phyloP scores from a whole-genome alignment of 1,140 invertebrate species.

The Homarus americanus region DNA sequence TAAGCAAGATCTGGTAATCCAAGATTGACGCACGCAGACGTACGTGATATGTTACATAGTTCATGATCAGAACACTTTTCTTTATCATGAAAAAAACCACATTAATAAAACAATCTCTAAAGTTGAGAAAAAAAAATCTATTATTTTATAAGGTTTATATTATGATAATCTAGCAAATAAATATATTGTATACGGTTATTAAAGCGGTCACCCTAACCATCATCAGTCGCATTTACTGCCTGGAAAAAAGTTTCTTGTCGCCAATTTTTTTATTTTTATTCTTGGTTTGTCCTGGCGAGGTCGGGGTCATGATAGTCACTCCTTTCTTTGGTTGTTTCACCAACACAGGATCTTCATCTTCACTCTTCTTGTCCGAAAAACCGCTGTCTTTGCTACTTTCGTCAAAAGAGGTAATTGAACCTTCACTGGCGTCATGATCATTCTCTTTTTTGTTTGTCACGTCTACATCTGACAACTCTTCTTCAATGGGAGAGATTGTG shows the following conservation, averaged over 20 bases:
- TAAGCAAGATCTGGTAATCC: too few species aligned
- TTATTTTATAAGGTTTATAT: too few species aligned
- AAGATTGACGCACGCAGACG: too few species aligned
- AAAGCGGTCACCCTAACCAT: too few species aligned
- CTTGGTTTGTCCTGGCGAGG: background rate
- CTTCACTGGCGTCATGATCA: background rate
- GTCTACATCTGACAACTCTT: slow-evolving; percentile 27
- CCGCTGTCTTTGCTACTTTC: background rate
- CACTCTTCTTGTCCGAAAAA: slow-evolving; percentile 1
- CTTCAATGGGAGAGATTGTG: slow-evolving; percentile 46
- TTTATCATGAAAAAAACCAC: too few species aligned
- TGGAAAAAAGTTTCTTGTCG: slow-evolving; percentile 19
- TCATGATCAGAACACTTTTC: too few species aligned
- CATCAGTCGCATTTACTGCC: too few species aligned
- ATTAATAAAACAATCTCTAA: too few species aligned
- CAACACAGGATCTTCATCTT: background rate
- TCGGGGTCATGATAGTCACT: slow-evolving; percentile 4
- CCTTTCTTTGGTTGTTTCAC: slow-evolving; percentile 5
- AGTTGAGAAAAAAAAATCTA: too few species aligned
- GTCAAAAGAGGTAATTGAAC: background rate
- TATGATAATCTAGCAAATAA: too few species aligned
- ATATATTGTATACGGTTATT: too few species aligned
- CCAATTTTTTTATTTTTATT: background rate
- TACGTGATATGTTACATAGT: too few species aligned
- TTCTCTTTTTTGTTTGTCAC: background rate